A percentile compares a stretch with the other conserved stretches of the same genome.
Conservation (phyloP, 2,888 invertebrate genomes). For the Lampropteryx suffumata region DNA sequence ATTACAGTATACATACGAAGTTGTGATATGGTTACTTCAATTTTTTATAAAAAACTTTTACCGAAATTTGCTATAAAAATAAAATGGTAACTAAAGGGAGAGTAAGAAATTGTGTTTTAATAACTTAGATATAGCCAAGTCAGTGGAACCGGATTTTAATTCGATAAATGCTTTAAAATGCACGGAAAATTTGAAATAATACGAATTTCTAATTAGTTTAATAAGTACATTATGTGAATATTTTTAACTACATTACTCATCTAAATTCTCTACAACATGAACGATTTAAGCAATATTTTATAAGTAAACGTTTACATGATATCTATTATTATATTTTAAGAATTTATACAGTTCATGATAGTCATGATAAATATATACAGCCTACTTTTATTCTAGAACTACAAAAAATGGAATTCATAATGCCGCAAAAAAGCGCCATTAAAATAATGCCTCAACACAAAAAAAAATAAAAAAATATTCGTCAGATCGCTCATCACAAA, state of each 20-base stretch:
- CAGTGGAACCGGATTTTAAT: neutral
- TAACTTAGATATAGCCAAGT: conserved; percentile 3
- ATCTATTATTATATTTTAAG: conserved; percentile 61
- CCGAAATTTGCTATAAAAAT: conserved; percentile 6
- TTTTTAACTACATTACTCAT: conserved; percentile 57
- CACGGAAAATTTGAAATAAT: conserved; percentile 26
- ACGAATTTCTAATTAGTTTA: conserved; percentile 32
- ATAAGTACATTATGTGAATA: conserved; percentile 32
- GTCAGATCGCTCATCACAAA: conserved; percentile 55
- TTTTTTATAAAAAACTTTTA: conserved; percentile 42
- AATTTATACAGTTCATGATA: conserved; percentile 64
- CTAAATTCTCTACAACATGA: conserved; percentile 78
- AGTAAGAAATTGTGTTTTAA: neutral
- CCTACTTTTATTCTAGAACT: conserved; percentile 30
- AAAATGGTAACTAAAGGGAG: neutral
- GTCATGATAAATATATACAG: conserved; percentile 76
- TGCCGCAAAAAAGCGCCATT: conserved; percentile 26
- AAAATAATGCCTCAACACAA: conserved; percentile 39
- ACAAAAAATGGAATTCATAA: conserved; percentile 32
- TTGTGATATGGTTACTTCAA: conserved; percentile 76
- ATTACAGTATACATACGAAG: conserved; percentile 66
- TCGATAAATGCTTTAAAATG: conserved; percentile 40
- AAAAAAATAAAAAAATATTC: conserved; percentile 38
- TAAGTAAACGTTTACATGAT: conserved; percentile 67
- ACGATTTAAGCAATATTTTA: conserved; percentile 67